A percentile compares a stretch with the other conserved stretches of the same genome.
phyloP scores from a whole-genome alignment of 2,888 invertebrate species.

The Anthophora plumipes region DNA sequence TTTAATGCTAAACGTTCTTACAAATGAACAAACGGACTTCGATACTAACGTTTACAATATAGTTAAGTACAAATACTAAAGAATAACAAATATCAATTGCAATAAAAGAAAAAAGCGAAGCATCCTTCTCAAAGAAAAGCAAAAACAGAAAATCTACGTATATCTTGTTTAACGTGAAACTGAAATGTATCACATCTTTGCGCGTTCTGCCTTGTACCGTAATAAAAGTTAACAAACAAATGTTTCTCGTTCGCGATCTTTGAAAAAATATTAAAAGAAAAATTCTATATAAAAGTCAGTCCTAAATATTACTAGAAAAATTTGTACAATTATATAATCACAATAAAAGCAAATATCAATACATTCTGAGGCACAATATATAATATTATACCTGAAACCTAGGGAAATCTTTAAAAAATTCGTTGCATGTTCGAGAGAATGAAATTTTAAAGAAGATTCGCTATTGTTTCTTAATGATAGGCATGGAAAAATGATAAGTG shows the following conservation, averaged over 20 bases:
- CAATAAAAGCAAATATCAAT: conserved; percentile 55
- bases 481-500: conserved; percentile 32
- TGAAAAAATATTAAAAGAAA: conserved; percentile 41
- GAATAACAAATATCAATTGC: conserved; percentile 28
- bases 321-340: conserved; percentile 62
- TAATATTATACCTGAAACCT: conserved; percentile 58
- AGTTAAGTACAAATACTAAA: conserved; percentile 53
- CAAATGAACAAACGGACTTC: conserved; percentile 6
- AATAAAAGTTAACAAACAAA: conserved; percentile 38
- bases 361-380: conserved; percentile 53
- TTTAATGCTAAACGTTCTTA: conserved; percentile 1
- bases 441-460: conserved; percentile 25
- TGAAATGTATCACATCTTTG: conserved; percentile 47
- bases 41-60: conserved; percentile 22
- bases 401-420: conserved; percentile 37
- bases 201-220: conserved; percentile 52
- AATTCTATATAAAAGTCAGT: conserved; percentile 58
- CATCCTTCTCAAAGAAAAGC: background rate
- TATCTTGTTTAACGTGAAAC: conserved; percentile 11
- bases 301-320: conserved; percentile 54
- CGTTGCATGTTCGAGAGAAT: conserved; percentile 26
- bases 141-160: background rate
- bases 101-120: too few species aligned
- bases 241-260: conserved; percentile 13
- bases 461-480: conserved; percentile 30